phyloP scores from a whole-genome alignment of 2,888 invertebrate species.

The Mesochorus sp. region DNA sequence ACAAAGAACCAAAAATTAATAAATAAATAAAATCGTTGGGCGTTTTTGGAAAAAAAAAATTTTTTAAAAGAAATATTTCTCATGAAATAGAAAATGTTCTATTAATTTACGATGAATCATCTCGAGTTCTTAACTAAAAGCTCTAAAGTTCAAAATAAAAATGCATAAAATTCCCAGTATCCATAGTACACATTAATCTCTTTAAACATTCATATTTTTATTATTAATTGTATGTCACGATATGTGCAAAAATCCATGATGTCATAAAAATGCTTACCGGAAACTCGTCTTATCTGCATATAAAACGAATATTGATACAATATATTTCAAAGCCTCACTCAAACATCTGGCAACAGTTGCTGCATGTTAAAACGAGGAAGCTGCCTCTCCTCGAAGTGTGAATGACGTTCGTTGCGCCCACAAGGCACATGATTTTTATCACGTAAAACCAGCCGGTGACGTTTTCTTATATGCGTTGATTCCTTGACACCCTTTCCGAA shows the following conservation, averaged over 20 bases:
- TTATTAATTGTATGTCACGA: neutral
- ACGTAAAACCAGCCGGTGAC: constrained; percentile 32
- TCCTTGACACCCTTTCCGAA: constrained; percentile 44
- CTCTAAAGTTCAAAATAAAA: too few species aligned
- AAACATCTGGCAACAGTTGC: neutral
- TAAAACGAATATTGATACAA: constrained; percentile 30
- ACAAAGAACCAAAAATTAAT: too few species aligned
- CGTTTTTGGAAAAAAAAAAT: too few species aligned
- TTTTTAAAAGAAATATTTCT: too few species aligned
- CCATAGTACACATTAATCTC: too few species aligned
- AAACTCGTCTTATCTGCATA: constrained; percentile 24
- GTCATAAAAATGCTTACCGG: neutral
- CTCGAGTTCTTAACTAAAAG: too few species aligned
- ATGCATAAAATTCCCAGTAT: too few species aligned
- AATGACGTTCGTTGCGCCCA: constrained; percentile 44
- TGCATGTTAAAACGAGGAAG: constrained; percentile 31
- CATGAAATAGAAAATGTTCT: too few species aligned
- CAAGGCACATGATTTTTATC: constrained; percentile 27
- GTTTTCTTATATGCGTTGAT: constrained; percentile 23
- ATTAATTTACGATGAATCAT: too few species aligned
- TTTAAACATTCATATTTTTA: neutral
- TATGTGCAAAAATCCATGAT: neutral
- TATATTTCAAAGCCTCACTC: constrained; percentile 11
- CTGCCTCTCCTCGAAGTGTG: constrained; percentile 31
- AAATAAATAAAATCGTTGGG: too few species aligned